Conservation (phyloP, 2,797 vertebrate genomes). For the Lindbergichthys nudifrons region DNA sequence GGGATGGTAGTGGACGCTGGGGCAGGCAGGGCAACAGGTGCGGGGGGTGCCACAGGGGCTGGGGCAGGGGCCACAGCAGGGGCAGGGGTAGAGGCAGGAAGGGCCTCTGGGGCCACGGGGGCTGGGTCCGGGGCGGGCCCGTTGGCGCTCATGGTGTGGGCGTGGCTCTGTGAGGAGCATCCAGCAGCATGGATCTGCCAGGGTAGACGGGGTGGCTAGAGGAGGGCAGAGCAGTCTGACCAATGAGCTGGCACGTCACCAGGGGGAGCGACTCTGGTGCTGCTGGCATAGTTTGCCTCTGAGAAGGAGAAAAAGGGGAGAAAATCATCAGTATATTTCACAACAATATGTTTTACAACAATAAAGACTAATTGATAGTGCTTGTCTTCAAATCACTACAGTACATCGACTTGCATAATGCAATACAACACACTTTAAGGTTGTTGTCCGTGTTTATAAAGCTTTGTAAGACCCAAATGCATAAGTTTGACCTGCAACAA, state of each 20-base stretch:
- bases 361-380: not conserved
- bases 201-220: slow-evolving; percentile 89
- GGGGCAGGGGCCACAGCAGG: slow-evolving; percentile 86
- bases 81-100: slow-evolving; percentile 68
- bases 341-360: not conserved
- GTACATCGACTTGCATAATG: not conserved
- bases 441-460: not conserved
- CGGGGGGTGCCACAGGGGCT: slow-evolving; percentile 78
- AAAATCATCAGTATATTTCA: slow-evolving; percentile 19
- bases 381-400: slow-evolving; percentile 8
- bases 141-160: slow-evolving; percentile 95
- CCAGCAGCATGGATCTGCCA: slow-evolving; percentile 96
- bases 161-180: slow-evolving; percentile 91
- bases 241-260: slow-evolving; percentile 93
- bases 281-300: slow-evolving; percentile 98
- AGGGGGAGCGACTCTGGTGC: slow-evolving; percentile 91
- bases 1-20: slow-evolving; percentile 85
- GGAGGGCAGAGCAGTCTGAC: slow-evolving; percentile 87
- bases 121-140: slow-evolving; percentile 84
- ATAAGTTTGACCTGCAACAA: not conserved
- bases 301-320: slow-evolving; percentile 59
- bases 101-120: slow-evolving; percentile 83
- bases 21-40: slow-evolving; percentile 67
- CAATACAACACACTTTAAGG: not conserved
- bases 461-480: not conserved